Conservation (phyloP, 1,140 invertebrate species). For the Ptiloglossa arizonensis region DNA sequence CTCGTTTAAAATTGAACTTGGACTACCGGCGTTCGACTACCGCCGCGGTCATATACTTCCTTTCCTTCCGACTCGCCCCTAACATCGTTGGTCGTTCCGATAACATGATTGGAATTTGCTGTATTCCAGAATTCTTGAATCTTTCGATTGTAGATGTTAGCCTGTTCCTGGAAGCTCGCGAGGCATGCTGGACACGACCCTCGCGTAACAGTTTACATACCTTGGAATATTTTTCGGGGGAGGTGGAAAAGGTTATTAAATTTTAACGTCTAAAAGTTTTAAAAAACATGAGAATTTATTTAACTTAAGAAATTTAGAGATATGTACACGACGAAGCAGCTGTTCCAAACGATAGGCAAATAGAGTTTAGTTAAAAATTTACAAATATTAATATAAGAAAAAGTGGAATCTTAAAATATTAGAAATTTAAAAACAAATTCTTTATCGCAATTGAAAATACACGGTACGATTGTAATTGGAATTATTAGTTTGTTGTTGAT, state of each 20-base stretch:
- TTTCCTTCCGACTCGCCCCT: conserved; percentile 9
- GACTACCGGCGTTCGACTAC: conserved; percentile 28
- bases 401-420: not conserved
- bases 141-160: conserved; percentile 66
- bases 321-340: no score
- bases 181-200: conserved; percentile 76
- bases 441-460: not conserved
- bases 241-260: not conserved
- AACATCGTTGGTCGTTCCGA: conserved; percentile 30
- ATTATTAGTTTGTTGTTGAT: not conserved
- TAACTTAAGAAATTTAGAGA: not conserved
- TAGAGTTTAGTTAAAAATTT: not conserved
- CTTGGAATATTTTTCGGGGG: not conserved
- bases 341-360: not conserved
- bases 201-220: conserved; percentile 45
- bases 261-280: not conserved
- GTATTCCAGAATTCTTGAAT: conserved; percentile 44
- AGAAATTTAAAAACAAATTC: not conserved
- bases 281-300: not conserved
- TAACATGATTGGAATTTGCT: conserved; percentile 42
- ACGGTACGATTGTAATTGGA: no score
- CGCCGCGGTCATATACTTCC: conserved; percentile 8
- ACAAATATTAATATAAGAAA: not conserved
- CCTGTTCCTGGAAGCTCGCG: conserved; percentile 75
- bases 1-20: conserved; percentile 71